These are phyloP conservation scores for Megalurothrips usitatus DNA, from an alignment of 2,888 invertebrate species.

Conservation along the genomic window DNA sequence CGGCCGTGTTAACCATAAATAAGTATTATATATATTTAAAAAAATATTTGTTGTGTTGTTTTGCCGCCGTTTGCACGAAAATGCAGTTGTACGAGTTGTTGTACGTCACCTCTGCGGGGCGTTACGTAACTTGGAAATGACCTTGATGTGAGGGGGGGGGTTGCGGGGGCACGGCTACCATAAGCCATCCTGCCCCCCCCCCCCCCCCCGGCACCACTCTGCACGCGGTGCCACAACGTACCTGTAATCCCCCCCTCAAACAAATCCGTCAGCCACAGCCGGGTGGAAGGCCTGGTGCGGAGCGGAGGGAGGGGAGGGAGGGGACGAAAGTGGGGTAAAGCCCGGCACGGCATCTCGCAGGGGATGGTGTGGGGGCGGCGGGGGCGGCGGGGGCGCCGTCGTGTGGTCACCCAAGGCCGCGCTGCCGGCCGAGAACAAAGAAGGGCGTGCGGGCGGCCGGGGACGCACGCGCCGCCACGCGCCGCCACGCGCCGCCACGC, in stretches of 20 bases:
- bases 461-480: not conserved
- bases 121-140: not conserved
- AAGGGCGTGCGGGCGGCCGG: not conserved
- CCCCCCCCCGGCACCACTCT: too few relatives aligned
- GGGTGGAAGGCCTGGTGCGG: not conserved
- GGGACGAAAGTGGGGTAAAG: not conserved
- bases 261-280: not conserved
- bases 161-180: not conserved
- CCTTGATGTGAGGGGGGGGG: not conserved
- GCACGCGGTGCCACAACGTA: not conserved
- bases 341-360: too few relatives aligned
- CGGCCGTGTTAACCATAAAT: too few relatives aligned
- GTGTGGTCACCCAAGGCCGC: too few relatives aligned
- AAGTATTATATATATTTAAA: too few relatives aligned
- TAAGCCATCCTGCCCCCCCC: too few relatives aligned
- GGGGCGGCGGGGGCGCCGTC: too few relatives aligned
- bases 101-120: not conserved
- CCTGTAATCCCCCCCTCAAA: slow-evolving; percentile 19
- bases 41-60: too few relatives aligned
- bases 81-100: too few relatives aligned
- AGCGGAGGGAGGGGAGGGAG: not conserved
- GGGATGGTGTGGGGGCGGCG: too few relatives aligned
- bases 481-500: not conserved
- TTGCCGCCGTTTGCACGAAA: too few relatives aligned
- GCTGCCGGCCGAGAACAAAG: too few relatives aligned